Evolutionary conservation across 2,888 invertebrate genomes (phyloP), one percentile per base, ranked within the genome.

Genomic region (Trichopria drosophilae): DNA sequence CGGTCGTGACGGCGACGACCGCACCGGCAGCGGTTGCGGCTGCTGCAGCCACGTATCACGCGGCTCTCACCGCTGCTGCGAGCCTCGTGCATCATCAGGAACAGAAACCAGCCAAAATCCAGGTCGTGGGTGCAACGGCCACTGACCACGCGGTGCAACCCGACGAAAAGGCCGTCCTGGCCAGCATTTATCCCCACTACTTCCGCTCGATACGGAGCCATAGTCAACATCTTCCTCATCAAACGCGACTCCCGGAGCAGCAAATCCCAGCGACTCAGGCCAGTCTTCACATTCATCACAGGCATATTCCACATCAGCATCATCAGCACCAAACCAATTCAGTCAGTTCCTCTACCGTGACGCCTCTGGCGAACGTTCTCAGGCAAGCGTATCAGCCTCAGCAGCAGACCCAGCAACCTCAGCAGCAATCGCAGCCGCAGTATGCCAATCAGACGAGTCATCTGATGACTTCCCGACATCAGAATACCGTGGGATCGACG

Each of bases 121-220:
- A 58, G 55, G 62, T 55, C 32, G 66, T 55, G 57, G 67, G 58
- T 60, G 51, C 48, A 41, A 52, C 35, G n/a, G 19, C 22, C 18
- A 43, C 45, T 4, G 52, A 45, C 31, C 55, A 26, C 26, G 13
- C 47, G 26, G 57, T 56, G n/a, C 56, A 62, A 28, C 53, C 57
- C 41, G 55, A 60, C 36, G 58, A 53, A 15, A 51, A 58, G 45
- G 59, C 64, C 24, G 69, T 68, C 19, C 64, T 71, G 19, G 68
- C 71, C 28, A 67, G 69, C 56, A 70, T 72, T 59, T 72, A 72
- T 62, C 72, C 71, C 45, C 72, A 71, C 55, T 72, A 72, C 62
- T 72, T 72, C 60, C 66, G 69, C 24, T 64, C 68, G 19, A 67
- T 70, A 65, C 68, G 68, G 20, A 63, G 65, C 35, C 69, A 69